Evolutionary conservation across 2,888 invertebrate genomes (phyloP).

Genomic region (Seira ritae): DNA sequence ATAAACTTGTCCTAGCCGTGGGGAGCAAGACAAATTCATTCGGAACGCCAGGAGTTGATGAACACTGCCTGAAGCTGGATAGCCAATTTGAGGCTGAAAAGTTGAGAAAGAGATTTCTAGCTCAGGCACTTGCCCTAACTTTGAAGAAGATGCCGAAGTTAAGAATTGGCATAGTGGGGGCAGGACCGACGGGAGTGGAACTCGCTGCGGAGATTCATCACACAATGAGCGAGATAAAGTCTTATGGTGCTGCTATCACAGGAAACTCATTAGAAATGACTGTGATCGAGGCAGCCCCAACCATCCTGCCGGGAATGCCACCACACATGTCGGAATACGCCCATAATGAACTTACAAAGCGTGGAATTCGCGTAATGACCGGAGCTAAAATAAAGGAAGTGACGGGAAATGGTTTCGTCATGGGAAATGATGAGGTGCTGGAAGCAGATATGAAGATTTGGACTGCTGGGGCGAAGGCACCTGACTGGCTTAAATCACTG

Average conservation of each 20-base stretch:
- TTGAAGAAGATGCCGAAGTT: conserved; percentile 61
- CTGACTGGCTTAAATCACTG: conserved; percentile 60
- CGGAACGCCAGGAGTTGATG: conserved; percentile 63
- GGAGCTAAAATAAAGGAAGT: conserved; percentile 61
- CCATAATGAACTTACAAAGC: conserved; percentile 44
- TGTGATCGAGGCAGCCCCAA: conserved; percentile 63
- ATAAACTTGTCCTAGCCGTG: conserved; percentile 64
- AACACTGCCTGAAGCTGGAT: conserved; percentile 64
- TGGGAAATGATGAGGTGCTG: conserved; percentile 49
- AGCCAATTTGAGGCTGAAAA: conserved; percentile 65
- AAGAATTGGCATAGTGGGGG: conserved; percentile 69
- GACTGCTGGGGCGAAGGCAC: conserved; percentile 70
- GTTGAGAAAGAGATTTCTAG: conserved; percentile 61
- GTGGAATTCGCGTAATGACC: conserved; percentile 53
- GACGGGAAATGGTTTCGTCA: conserved; percentile 50
- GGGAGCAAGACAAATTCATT: conserved; percentile 62
- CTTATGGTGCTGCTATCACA: conserved; percentile 58
- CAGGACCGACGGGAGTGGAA: conserved; percentile 66
- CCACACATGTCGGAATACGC: conserved; percentile 63
- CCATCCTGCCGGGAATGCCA: conserved; percentile 44
- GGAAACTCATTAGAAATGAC: conserved; percentile 65
- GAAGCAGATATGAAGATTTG: conserved; percentile 66
- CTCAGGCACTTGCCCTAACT: conserved; percentile 57
- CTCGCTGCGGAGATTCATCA: conserved; percentile 67
- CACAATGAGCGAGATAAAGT: conserved; percentile 61